Evolutionary conservation across 2,888 invertebrate species (phyloP), one percentile per base, ranked within the genome.

Genomic region (Hirtodrosophila confusa): DNA sequence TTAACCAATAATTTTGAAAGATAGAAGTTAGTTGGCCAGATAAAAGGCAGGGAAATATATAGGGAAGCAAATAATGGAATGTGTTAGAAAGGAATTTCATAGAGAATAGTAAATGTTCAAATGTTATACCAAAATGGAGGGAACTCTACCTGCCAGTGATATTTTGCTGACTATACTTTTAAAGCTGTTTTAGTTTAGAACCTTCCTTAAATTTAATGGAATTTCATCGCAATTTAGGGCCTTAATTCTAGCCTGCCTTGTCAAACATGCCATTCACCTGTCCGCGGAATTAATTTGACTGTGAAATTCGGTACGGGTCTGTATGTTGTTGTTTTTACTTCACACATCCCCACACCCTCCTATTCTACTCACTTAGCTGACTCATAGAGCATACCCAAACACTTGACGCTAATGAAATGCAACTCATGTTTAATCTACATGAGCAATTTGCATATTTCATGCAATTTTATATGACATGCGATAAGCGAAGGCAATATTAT

Each of bases 381-480:
- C 17, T 36, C 31, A 37, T 44, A 43, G 33, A 9, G 9, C 43
- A 53, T 9, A 51, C n/a, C 6, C 36, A 12, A n/a, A 1, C 48
- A 41, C 49, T 54, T 54, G 40, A 40, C 47, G 49, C 82, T 63
- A 66, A 82, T 78, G 53, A 55, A 77, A 78, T 63, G 73, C 80
- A 76, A 64, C 57, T 62, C 55, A 50, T 50, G 64, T 80, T 77
- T 55, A 72, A 68, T 50, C 53, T 39, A 45, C 62, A 73, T 24
- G 37, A 9, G 43, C 53, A 31, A 73, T 83, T 69, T 78, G 73
- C 78, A 79, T 76, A 76, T 72, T 45, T 76, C 48, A n/a, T 55
- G 77, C 48, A 72, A 82, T 66, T 78, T 55, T 57, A 77, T 60
- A 60, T 61, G 60, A 17, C 54, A 70, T 33, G 45, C 41, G 54